These are phyloP conservation scores for Serranus cabrilla DNA, from an alignment of 2,797 vertebrate genomes.

Conservation along the genomic window DNA sequence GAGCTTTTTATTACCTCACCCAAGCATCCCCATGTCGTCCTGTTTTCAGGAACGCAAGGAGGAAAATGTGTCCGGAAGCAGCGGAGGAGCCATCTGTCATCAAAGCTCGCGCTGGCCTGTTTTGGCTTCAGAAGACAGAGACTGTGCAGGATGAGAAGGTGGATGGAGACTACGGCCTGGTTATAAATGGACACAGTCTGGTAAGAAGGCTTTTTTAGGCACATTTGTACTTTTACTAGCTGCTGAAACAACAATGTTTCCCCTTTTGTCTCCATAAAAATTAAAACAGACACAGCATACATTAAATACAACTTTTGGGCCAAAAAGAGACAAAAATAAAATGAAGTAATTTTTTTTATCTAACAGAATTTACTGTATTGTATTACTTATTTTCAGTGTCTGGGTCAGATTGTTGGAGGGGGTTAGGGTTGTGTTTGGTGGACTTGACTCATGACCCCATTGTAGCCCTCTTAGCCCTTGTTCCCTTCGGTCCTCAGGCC, in stretches of 20 bases:
- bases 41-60: constrained; percentile 86
- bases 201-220: constrained; percentile 78
- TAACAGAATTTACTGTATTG: not conserved
- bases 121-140: constrained; percentile 69
- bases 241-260: not conserved
- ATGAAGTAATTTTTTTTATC: too few species aligned
- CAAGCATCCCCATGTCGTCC: not conserved
- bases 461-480: not conserved
- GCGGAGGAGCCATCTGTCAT: constrained; percentile 76
- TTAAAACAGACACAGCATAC: not conserved
- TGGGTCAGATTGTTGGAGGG: not conserved
- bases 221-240: not conserved
- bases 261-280: not conserved
- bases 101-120: constrained; percentile 70
- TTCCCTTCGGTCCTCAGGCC: constrained; percentile 81
- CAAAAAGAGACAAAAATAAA: too few species aligned
- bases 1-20: not conserved
- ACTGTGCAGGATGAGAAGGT: constrained; percentile 87
- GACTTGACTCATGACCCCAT: not conserved
- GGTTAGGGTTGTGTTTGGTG: not conserved
- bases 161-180: constrained; percentile 87
- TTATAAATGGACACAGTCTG: constrained; percentile 95
- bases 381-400: not conserved
- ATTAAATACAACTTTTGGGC: too few species aligned
- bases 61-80: constrained; percentile 88